Evolutionary conservation across 2,113 vertebrate species (phyloP).

Genomic region (Hyperopisus bebe): DNA sequence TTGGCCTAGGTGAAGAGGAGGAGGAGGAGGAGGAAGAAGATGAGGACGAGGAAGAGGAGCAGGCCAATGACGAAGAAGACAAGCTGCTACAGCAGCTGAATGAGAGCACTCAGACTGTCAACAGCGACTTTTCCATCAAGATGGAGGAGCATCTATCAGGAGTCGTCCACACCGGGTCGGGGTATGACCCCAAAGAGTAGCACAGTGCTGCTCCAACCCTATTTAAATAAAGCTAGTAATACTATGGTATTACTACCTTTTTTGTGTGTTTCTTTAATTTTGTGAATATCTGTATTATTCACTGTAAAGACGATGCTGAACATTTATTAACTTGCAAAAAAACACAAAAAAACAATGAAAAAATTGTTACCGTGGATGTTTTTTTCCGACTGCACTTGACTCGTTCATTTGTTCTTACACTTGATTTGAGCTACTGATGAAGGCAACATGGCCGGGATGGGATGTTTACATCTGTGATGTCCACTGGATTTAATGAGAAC

Average conservation of each 20-base stretch:
- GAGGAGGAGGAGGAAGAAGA: constrained; percentile 12
- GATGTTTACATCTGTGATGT: constrained; percentile 79
- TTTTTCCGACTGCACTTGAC: constrained; percentile 83
- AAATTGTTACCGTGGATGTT: constrained; percentile 70
- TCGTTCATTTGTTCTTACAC: constrained; percentile 70
- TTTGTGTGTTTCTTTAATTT: constrained; percentile 44
- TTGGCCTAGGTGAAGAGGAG: constrained; percentile 20
- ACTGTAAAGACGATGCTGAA: constrained; percentile 79
- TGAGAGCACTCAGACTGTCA: constrained; percentile 68
- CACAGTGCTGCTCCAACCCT: constrained; percentile 64
- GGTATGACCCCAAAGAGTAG: constrained; percentile 70
- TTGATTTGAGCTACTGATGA: constrained; percentile 79
- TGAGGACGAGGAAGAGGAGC: constrained; percentile 61
- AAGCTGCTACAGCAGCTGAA: constrained; percentile 73
- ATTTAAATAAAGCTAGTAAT: constrained; percentile 62
- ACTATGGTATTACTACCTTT: constrained; percentile 61
- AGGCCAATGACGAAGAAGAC: constrained; percentile 68
- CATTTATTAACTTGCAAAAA: constrained; percentile 86
- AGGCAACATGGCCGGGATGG: constrained; percentile 73
- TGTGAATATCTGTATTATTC: constrained; percentile 75
- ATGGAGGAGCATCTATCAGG: constrained; percentile 66
- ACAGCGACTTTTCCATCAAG: constrained; percentile 73
- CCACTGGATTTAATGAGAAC: constrained; percentile 70
- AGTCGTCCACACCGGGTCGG: constrained; percentile 18
- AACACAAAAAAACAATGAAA: constrained; percentile 33